Evolutionary conservation across 2,888 invertebrate species (phyloP).

Genomic region (Agrotis exclamationis): DNA sequence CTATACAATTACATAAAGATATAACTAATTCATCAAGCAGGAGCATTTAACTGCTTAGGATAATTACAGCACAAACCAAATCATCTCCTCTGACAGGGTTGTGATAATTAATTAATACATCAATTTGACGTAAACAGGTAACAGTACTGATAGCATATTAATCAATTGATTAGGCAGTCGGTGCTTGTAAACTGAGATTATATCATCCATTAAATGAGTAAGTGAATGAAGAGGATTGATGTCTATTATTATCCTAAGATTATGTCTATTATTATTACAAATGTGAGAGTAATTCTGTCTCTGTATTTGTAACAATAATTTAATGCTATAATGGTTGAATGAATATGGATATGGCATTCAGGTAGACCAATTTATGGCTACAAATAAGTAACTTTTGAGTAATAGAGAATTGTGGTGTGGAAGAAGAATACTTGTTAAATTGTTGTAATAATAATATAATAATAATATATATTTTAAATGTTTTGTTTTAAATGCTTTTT

Average conservation of each 20-base stretch:
- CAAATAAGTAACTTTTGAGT: no score
- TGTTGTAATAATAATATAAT: no score
- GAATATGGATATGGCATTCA: no score
- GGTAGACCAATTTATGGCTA: no score
- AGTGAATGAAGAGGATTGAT: background rate
- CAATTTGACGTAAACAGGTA: slow-evolving; percentile 11
- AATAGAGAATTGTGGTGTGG: no score
- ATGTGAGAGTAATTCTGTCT: no score
- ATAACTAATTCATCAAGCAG: slow-evolving; percentile 5
- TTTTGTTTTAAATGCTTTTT: no score
- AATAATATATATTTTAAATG: no score
- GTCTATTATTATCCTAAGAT: background rate
- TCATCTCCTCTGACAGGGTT: slow-evolving; percentile 10
- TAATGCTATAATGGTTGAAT: no score
- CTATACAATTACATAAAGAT: background rate
- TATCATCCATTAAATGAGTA: background rate
- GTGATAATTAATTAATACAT: slow-evolving; percentile 29
- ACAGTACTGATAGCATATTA: slow-evolving; percentile 4
- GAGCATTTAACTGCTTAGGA: background rate
- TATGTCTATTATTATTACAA: background rate
- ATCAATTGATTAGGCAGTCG: slow-evolving; percentile 17
- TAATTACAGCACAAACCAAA: slow-evolving; percentile 8
- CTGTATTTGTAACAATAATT: no score
- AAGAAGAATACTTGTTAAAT: no score
- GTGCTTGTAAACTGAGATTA: slow-evolving; percentile 11